Evolutionary conservation across 2,797 vertebrate genomes (phyloP).

Genomic region (Denticeps clupeoides): DNA sequence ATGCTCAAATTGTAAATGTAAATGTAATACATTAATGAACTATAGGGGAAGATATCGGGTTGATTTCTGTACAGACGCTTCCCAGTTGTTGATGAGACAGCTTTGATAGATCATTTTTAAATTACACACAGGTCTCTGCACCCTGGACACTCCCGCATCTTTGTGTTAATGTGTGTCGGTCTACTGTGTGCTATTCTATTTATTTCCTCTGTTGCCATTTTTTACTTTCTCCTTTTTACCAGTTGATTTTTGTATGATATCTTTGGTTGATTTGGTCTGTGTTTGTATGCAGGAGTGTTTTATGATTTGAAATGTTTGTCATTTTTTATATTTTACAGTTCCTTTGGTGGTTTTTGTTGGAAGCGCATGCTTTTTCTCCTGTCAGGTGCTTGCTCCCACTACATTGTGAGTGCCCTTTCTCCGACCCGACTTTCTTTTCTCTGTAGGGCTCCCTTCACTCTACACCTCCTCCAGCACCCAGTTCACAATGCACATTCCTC

Average conservation of each 20-base stretch:
- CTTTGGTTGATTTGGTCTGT: constrained; percentile 16
- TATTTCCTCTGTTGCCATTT: no score
- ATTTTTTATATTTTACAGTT: constrained; percentile 41
- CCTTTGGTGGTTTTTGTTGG: constrained; percentile 43
- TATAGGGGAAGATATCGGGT: no score
- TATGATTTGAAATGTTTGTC: constrained; percentile 18
- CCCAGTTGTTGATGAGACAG: no score
- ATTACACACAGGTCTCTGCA: no score
- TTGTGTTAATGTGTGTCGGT: no score
- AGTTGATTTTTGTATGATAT: constrained; percentile 6
- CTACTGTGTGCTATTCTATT: no score
- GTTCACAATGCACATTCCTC: not conserved
- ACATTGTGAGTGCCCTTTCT: constrained; percentile 31
- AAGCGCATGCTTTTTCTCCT: constrained; percentile 40
- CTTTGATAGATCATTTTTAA: no score
- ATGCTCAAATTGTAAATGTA: no score
- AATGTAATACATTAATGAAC: no score
- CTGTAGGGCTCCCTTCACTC: not conserved
- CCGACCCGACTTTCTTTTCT: not conserved
- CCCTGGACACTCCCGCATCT: no score
- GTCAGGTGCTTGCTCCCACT: constrained; percentile 39
- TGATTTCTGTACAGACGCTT: no score
- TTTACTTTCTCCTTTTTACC: not conserved
- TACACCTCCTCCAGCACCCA: not conserved
- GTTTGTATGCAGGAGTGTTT: constrained; percentile 7